Evolutionary conservation across 2,797 vertebrate species (phyloP).

Genomic region (Sebastiscus tertius): DNA sequence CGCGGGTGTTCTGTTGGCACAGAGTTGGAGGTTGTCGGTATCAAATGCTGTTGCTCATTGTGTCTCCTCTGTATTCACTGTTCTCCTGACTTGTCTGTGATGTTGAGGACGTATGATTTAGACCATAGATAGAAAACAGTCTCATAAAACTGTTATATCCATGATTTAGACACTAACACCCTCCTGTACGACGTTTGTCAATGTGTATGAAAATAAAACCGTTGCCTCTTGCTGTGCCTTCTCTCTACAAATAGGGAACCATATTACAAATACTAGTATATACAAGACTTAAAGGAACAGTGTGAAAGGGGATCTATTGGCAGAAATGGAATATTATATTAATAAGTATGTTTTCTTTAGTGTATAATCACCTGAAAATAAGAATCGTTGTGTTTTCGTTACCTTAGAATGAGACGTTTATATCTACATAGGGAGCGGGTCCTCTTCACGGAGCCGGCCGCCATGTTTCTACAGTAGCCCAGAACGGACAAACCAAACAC

Average conservation of each 20-base stretch:
- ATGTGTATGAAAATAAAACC: conserved; percentile 62
- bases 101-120: background rate
- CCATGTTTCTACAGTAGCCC: too few species aligned
- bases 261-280: background rate
- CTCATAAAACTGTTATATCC: too few species aligned
- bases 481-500: too few species aligned
- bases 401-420: too few species aligned
- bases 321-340: too few species aligned
- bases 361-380: too few species aligned
- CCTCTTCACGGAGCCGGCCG: too few species aligned
- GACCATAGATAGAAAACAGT: too few species aligned
- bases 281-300: background rate
- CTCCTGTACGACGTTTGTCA: conserved; percentile 30
- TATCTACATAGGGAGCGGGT: too few species aligned
- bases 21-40: background rate
- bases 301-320: too few species aligned
- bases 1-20: background rate
- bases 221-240: conserved; percentile 30
- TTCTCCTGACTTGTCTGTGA: conserved; percentile 1
- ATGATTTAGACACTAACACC: background rate
- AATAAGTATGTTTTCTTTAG: too few species aligned
- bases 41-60: conserved; percentile 27
- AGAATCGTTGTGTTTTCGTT: too few species aligned
- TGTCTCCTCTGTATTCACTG: conserved; percentile 11
- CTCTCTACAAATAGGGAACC: background rate